Conservation (phyloP, 2,797 vertebrate species). For the Chaetophractus vellerosus region DNA sequence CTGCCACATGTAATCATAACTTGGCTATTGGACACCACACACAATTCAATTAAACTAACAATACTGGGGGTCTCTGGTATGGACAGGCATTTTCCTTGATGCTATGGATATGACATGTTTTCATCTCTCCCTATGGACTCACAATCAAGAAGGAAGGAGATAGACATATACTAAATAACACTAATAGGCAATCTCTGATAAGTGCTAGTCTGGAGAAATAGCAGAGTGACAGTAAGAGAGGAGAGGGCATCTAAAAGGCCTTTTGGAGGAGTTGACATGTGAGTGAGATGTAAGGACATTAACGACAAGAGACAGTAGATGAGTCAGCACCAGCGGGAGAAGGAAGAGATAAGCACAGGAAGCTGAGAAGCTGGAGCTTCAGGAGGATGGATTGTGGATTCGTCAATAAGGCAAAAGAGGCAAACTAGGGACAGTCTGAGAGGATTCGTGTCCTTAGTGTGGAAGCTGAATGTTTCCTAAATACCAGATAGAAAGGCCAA, state of each 20-base stretch:
- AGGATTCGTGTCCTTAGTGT: not conserved
- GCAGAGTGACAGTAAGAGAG: not conserved
- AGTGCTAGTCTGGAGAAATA: not conserved
- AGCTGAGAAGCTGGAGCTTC: not conserved
- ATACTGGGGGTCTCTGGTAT: too few relatives aligned
- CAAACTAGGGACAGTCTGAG: not conserved
- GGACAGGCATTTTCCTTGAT: not conserved
- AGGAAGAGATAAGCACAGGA: not conserved
- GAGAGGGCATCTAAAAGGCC: not conserved
- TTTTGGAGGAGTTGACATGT: not conserved
- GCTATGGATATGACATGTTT: not conserved
- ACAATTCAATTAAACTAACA: not conserved
- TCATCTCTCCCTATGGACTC: not conserved
- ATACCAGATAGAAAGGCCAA: not conserved
- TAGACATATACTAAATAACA: not conserved
- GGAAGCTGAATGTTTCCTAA: not conserved
- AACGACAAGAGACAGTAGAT: not conserved
- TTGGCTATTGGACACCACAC: not conserved
- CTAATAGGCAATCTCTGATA: not conserved
- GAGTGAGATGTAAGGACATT: not conserved
- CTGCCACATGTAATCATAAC: not conserved
- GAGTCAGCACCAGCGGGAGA: rapidly evolving
- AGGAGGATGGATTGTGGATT: not conserved
- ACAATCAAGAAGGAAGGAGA: not conserved
- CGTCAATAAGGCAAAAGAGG: not conserved